Conservation (phyloP, 2,113 vertebrate genomes). For the Miniopterus natalensis region DNA sequence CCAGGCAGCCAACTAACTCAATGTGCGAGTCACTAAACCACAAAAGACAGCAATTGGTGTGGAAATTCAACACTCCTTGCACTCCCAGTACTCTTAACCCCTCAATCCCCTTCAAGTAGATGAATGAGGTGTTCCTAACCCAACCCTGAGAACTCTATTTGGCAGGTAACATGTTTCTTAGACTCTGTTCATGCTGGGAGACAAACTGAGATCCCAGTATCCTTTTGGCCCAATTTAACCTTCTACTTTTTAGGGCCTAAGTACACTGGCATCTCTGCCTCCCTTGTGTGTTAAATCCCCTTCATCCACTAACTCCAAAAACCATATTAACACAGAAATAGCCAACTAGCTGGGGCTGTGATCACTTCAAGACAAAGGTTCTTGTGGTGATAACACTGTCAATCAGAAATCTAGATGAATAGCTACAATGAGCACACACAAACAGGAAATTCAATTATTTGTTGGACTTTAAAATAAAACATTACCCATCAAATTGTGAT, state of each 20-base stretch:
- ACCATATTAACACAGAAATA: background rate
- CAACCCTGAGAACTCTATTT: background rate
- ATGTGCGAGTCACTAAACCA: background rate
- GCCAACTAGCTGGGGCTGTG: background rate
- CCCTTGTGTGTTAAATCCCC: background rate
- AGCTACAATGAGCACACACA: background rate
- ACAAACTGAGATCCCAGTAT: background rate
- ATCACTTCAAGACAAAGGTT: background rate
- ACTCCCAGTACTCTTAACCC: background rate
- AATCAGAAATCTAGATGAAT: conserved; percentile 6
- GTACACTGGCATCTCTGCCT: background rate
- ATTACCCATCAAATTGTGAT: background rate
- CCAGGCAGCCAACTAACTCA: background rate
- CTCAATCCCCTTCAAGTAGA: background rate
- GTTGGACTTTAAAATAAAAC: conserved; percentile 30
- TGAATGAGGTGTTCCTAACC: background rate
- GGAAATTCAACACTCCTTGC: background rate
- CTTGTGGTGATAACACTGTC: background rate
- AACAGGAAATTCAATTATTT: conserved; percentile 34
- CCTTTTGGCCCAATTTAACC: background rate
- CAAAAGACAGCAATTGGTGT: background rate
- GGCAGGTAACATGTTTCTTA: background rate
- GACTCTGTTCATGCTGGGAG: background rate
- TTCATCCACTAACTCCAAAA: background rate
- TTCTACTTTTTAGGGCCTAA: background rate